These are phyloP conservation scores for Agrotis exclamationis DNA, from an alignment of 2,888 invertebrate genomes.

Conservation along the genomic window DNA sequence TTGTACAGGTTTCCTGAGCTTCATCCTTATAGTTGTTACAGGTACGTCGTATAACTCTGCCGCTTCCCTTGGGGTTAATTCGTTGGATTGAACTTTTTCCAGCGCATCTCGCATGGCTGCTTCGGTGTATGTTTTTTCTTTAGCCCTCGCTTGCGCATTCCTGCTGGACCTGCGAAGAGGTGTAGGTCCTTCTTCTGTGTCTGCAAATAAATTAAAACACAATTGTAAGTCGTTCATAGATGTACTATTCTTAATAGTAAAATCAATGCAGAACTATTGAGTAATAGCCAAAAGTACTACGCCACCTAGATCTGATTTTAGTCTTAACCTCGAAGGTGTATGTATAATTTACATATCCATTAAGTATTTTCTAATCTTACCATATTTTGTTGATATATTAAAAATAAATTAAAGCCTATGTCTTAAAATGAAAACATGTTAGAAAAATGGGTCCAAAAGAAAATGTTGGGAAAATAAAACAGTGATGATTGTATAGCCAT, in stretches of 20 bases:
- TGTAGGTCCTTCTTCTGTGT: not conserved
- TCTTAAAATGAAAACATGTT: no score
- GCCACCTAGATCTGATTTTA: slow-evolving; percentile 34
- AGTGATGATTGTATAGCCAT: slow-evolving; percentile 45
- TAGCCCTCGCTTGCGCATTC: not conserved
- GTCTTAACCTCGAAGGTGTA: slow-evolving; percentile 43
- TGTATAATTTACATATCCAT: slow-evolving; percentile 53
- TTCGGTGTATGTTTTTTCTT: slow-evolving; percentile 12
- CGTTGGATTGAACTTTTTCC: slow-evolving; percentile 9
- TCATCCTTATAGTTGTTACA: not conserved
- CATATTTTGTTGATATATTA: no score
- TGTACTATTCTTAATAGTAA: not conserved
- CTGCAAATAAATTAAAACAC: slow-evolving; percentile 1
- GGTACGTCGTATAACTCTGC: slow-evolving; percentile 14
- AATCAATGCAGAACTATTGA: not conserved
- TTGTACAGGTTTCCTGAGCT: not conserved
- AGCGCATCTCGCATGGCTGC: slow-evolving; percentile 12
- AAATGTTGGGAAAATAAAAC: slow-evolving; percentile 37
- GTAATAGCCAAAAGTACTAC: slow-evolving; percentile 46
- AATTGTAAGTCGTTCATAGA: not conserved
- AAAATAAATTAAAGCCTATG: no score
- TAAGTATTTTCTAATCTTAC: no score
- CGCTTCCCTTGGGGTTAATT: slow-evolving; percentile 5
- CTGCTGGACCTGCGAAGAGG: not conserved
- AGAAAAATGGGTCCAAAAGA: not conserved